phyloP scores from a whole-genome alignment of 2,888 invertebrate genomes.

The Heterodera filipjevi region DNA sequence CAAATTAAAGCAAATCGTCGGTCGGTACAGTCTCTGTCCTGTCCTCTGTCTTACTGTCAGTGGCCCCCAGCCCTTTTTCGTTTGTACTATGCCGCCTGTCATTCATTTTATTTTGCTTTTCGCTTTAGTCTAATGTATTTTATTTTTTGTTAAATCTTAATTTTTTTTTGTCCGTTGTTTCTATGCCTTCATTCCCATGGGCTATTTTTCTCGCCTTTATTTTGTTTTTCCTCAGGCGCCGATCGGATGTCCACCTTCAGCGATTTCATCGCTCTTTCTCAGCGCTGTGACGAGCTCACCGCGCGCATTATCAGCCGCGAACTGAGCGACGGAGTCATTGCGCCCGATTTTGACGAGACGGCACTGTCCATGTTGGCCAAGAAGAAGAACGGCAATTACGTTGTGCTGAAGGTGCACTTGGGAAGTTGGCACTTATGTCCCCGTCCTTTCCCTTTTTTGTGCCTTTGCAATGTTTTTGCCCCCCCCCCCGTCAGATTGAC shows the following conservation, averaged over 20 bases:
- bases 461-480: too few relatives aligned
- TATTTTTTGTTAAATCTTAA: background rate
- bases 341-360: conserved; percentile 83
- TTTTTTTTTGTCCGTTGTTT: background rate
- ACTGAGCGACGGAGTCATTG: conserved; percentile 97
- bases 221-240: conserved; percentile 72
- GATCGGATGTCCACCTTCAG: conserved; percentile 99
- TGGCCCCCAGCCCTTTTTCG: background rate
- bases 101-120: conserved; percentile 18
- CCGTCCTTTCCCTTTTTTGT: too few relatives aligned
- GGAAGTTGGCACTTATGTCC: too few relatives aligned
- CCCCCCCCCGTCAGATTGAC: conserved; percentile 76
- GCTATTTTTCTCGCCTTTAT: background rate
- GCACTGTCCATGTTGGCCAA: conserved; percentile 85
- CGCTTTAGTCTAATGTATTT: background rate
- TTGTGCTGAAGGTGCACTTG: conserved; percentile 75
- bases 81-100: conserved; percentile 1
- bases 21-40: conserved; percentile 32
- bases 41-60: background rate
- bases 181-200: too few relatives aligned
- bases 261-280: conserved; percentile 92
- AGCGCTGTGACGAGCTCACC: conserved; percentile 83
- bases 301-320: conserved; percentile 87
- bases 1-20: conserved; percentile 32
- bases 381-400: conserved; percentile 91